Conservation (phyloP, 1,140 invertebrate genomes). For the Heliconius hewitsoni region DNA sequence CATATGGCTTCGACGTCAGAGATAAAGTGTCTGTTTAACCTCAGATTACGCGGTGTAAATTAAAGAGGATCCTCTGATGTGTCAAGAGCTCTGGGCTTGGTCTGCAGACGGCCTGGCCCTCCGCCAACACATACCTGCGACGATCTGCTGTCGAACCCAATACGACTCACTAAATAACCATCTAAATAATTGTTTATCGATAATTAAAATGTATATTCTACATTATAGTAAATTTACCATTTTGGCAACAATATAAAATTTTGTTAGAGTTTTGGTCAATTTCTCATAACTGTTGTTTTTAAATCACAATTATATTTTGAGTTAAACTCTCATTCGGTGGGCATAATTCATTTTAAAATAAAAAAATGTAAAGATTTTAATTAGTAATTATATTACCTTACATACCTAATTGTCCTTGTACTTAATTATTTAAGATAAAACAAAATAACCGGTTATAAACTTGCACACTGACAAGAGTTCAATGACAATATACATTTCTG, state of each 20-base stretch:
- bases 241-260: not conserved
- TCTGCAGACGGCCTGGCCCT: slow-evolving; percentile 36
- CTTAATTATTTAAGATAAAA: slow-evolving; percentile 1
- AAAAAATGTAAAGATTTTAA: not conserved
- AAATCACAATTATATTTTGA: no score
- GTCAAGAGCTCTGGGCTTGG: slow-evolving; percentile 28
- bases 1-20: slow-evolving; percentile 8
- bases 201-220: not conserved
- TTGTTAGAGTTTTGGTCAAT: no score
- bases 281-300: no score
- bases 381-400: not conserved
- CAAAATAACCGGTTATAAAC: not conserved
- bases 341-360: not conserved
- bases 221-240: not conserved
- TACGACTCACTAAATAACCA: slow-evolving; percentile 23
- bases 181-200: slow-evolving; percentile 13
- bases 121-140: slow-evolving; percentile 40
- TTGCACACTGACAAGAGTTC: not conserved
- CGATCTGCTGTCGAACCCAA: slow-evolving; percentile 38
- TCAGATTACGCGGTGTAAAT: slow-evolving; percentile 33
- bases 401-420: not conserved
- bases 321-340: not conserved
- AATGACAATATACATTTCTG: not conserved
- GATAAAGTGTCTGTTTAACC: slow-evolving; percentile 29
- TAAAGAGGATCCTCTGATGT: slow-evolving; percentile 34